Percentiles rank a stretch among this genome's conserved stretches.
Conservation (phyloP, 2,113 vertebrate species). For the Xenopus borealis region DNA sequence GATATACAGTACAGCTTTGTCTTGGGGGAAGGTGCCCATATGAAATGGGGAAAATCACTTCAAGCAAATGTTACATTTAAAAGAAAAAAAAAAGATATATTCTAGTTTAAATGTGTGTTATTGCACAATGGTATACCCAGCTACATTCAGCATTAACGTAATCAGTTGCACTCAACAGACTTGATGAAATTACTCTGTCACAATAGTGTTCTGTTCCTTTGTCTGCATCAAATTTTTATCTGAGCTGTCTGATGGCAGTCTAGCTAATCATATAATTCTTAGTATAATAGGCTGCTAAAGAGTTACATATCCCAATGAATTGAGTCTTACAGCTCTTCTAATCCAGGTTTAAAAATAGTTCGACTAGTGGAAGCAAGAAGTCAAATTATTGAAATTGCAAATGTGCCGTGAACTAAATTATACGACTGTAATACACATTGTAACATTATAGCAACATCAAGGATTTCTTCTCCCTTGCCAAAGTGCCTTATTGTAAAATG, state of each 20-base stretch:
- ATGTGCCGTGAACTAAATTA: slow-evolving; percentile 27
- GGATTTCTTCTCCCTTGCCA: background rate
- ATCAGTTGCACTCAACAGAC: slow-evolving; percentile 20
- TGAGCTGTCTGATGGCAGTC: slow-evolving; percentile 14
- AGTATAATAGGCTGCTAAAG: slow-evolving; percentile 28
- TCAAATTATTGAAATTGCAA: slow-evolving; percentile 39
- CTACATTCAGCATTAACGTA: slow-evolving; percentile 16
- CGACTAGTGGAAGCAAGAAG: background rate
- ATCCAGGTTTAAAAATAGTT: slow-evolving; percentile 42
- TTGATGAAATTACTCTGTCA: slow-evolving; percentile 32
- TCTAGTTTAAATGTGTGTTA: no score
- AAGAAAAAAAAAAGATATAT: no score
- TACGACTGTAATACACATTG: slow-evolving; percentile 28
- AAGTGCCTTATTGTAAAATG: slow-evolving; percentile 14
- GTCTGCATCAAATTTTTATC: slow-evolving; percentile 32
- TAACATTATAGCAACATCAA: slow-evolving; percentile 6
- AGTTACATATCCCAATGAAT: slow-evolving; percentile 21
- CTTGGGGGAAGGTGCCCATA: no score
- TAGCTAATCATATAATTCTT: slow-evolving; percentile 25
- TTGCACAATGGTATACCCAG: background rate
- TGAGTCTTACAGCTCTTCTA: slow-evolving; percentile 11
- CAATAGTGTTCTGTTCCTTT: slow-evolving; percentile 14
- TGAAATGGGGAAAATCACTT: no score
- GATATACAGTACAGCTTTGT: no score
- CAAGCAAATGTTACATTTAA: no score